phyloP scores from a whole-genome alignment of 2,113 vertebrate species.

The Cyprinodon variegatus region DNA sequence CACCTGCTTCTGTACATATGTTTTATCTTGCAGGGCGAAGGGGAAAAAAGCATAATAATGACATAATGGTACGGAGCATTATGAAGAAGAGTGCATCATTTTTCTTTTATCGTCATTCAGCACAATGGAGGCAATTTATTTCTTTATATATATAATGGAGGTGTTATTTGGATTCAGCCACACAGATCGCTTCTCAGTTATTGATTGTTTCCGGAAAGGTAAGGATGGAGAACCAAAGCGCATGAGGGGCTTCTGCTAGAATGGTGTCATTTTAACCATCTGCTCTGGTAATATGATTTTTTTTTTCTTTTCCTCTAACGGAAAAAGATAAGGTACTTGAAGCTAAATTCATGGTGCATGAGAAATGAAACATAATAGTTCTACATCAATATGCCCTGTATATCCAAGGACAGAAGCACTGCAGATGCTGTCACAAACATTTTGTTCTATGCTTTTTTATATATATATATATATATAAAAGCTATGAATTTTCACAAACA shows the following conservation, averaged over 20 bases:
- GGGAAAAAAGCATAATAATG: slow-evolving; percentile 38
- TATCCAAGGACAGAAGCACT: slow-evolving; percentile 6
- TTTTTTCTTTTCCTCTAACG: not conserved
- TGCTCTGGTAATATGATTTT: slow-evolving; percentile 18
- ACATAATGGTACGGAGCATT: slow-evolving; percentile 50
- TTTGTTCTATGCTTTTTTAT: not conserved
- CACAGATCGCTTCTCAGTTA: slow-evolving; percentile 38
- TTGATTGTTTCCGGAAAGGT: slow-evolving; percentile 43
- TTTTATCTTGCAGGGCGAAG: slow-evolving; percentile 38
- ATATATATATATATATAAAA: not conserved
- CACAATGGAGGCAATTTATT: slow-evolving; percentile 33
- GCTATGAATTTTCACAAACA: slow-evolving; percentile 15
- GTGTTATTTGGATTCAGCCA: slow-evolving; percentile 46
- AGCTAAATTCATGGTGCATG: slow-evolving; percentile 29
- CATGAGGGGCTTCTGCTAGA: slow-evolving; percentile 24
- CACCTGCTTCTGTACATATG: slow-evolving; percentile 29
- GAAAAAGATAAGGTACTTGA: slow-evolving; percentile 19
- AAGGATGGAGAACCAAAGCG: slow-evolving; percentile 49
- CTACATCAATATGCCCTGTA: not conserved
- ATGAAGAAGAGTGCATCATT: slow-evolving; percentile 35
- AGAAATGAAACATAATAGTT: slow-evolving; percentile 30
- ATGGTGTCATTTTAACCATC: slow-evolving; percentile 52
- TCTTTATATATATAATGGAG: slow-evolving; percentile 54
- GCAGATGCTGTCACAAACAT: not conserved
- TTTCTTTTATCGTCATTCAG: slow-evolving; percentile 28